Evolutionary conservation across 1,140 invertebrate genomes (phyloP).

Genomic region (Drosophila arawakana): DNA sequence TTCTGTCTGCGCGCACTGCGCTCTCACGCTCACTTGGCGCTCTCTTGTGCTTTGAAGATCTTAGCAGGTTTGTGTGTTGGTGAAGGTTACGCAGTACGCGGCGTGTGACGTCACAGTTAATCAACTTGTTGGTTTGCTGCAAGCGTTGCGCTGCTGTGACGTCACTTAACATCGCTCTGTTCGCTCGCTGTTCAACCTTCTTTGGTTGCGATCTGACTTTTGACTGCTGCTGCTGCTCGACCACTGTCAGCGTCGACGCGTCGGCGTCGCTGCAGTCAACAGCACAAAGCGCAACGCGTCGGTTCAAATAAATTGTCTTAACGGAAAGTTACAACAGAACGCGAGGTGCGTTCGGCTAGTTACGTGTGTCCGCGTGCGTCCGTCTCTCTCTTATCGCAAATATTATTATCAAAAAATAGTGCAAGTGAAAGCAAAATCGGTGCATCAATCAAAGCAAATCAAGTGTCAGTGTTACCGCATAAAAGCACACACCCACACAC

Average conservation of each 20-base stretch:
- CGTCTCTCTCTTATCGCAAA: conserved; percentile 27
- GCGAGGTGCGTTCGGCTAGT: conserved; percentile 13
- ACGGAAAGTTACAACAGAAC: conserved; percentile 69
- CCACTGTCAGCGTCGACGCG: conserved; percentile 14
- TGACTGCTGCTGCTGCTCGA: conserved; percentile 21
- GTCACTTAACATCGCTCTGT: not conserved
- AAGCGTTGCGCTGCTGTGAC: conserved; percentile 8
- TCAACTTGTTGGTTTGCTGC: not conserved
- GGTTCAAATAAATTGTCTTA: conserved; percentile 46
- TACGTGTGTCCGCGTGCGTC: conserved; percentile 15
- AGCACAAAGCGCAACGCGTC: conserved; percentile 65
- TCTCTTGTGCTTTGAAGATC: conserved; percentile 4
- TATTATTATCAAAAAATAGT: not conserved
- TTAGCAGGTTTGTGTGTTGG: not conserved
- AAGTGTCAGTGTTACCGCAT: conserved; percentile 10
- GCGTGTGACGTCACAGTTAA: conserved; percentile 2
- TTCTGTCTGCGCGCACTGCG: not conserved
- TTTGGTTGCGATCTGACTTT: conserved; percentile 37
- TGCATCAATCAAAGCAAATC: conserved; percentile 5
- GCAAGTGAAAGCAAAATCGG: conserved; percentile 9
- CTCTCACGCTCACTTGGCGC: not conserved
- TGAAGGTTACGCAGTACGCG: conserved; percentile 16
- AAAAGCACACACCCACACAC: too few species aligned
- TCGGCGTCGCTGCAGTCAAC: conserved; percentile 66
- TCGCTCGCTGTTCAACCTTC: conserved; percentile 1